Conservation (phyloP, 2,888 invertebrate genomes). For the Ctenicera cuprea region DNA sequence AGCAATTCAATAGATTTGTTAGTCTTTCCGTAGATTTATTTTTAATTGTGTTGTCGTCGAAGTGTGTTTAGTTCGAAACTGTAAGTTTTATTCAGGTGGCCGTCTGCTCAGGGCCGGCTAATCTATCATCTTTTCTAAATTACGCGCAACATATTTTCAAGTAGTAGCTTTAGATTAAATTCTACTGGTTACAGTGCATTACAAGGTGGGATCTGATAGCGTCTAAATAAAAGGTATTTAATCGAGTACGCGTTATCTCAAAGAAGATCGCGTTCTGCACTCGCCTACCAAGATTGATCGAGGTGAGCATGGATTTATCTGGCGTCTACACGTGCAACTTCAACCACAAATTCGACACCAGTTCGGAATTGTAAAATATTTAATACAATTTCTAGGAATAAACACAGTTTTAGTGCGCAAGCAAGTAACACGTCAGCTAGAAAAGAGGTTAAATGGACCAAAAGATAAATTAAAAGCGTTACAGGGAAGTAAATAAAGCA, state of each 20-base stretch:
- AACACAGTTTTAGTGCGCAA: no score
- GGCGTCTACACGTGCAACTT: conserved; percentile 53
- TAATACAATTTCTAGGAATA: no score
- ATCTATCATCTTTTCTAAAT: conserved; percentile 29
- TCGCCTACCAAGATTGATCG: conserved; percentile 63
- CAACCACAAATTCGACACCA: conserved; percentile 3
- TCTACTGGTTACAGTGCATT: conserved; percentile 39
- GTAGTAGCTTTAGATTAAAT: conserved; percentile 45
- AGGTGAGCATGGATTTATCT: conserved; percentile 59
- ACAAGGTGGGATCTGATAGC: conserved; percentile 56
- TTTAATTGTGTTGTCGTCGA: conserved; percentile 40
- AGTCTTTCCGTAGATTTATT: conserved; percentile 34
- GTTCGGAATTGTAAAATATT: not conserved
- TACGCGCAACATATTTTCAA: conserved; percentile 9
- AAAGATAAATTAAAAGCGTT: no score
- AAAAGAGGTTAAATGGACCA: no score
- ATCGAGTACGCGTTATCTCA: conserved; percentile 54
- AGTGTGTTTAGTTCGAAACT: not conserved
- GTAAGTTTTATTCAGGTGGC: not conserved
- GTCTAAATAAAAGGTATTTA: conserved; percentile 60
- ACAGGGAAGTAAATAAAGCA: no score
- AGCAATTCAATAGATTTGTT: conserved; percentile 36
- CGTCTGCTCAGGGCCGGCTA: not conserved
- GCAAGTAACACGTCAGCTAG: not conserved
- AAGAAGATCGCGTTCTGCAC: conserved; percentile 60